Evolutionary conservation across 2,888 invertebrate species (phyloP), one percentile per base, ranked within the genome.

Genomic region (Harpagoxenus sublaevis): DNA sequence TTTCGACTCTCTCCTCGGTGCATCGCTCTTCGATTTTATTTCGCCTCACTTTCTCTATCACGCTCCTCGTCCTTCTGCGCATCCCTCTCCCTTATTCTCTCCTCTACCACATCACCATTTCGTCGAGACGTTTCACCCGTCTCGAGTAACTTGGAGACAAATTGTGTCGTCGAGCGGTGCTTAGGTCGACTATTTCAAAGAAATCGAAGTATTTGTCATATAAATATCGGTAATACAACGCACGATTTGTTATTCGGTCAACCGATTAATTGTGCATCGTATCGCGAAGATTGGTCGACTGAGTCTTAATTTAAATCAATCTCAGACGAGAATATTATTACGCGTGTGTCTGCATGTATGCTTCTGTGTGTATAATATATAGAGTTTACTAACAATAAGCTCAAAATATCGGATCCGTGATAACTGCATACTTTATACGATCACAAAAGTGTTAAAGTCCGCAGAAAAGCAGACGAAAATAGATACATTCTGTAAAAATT

Each of bases 61-160:
- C 62, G 10, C 55, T 18, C 70, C 77, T 66, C 55, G 45, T 23
- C 51, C 60, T 65, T 62, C 42, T 45, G 57, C 45, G 31, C 15
- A 18, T 60, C 48, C 65, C 68, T 65, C 57, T 65, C 57, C 60
- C 75, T 53, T 75, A 39, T 74, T 48, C 53, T 66, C 68, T 51
- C 28, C 35, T 63, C 78, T 71, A 66, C 63, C 57, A 10, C 45
- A 23, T 55, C 31, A 48, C 35, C 60, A 51, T 71, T 51, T 39
- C 42, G 55, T 28, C 28, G 18, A 71, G 73, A 60, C 48, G 23
- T 71, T 60, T 79, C 60, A 70, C 3, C 18, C 45, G 35, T 48
- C 42, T 70, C 35, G 71, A 83, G 75, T 83, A 68, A 68, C 70
- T 62, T 51, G 8, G 53, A 51, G 60, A 84, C 74, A 70, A 83